Evolutionary conservation across 2,797 vertebrate genomes (phyloP), one percentile per base, ranked within the genome.

Genomic region (Calcarius lapponicus): DNA sequence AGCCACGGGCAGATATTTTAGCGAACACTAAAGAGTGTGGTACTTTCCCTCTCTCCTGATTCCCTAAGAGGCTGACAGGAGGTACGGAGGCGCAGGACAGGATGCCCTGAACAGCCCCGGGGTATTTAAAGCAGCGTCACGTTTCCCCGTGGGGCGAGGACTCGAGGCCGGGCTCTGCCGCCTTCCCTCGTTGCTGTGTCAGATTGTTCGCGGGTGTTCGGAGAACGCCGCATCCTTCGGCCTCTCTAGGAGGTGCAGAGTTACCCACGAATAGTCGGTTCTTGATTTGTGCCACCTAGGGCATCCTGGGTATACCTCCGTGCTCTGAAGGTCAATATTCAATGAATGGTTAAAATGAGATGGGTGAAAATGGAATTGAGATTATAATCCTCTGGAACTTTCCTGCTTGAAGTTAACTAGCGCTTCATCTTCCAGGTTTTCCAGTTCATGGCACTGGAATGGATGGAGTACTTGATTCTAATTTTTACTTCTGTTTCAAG

Each of bases 61-160:
- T 21, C 19, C 8, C 0, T 18, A 2, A 6, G 34, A 31, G 24
- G 4, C n/a, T 11, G 62, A 3, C 34, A 13, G 31, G 7, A 53
- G 58, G 10, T 12, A 3, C 11, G 5, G 6, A 9, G 1, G 5
- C 6, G 3, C 0, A 2, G 22, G 32, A 3, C 1, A 21, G 54
- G 19, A 72, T 21, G 11, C 31, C 6, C 45, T 3, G 13, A 8
- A 6, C 0, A 17, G 11, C 24, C 4, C 13, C 3, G 0, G 12
- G 8, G 1, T 13, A 4, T 38, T 60, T 19, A 20, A 57, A 43
- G 26, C 21, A 31, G 45, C 0, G 4, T 9, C 51, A 4, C 1
- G 1, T 28, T 78, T 65, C 32, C 2, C 18, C 6, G 28, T 2
- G 53, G 47, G 25, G 11, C 0, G 5, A 14, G 43, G 10, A 5